Conservation (phyloP, 1,140 invertebrate genomes). For the Drosophila sturtevanti region DNA sequence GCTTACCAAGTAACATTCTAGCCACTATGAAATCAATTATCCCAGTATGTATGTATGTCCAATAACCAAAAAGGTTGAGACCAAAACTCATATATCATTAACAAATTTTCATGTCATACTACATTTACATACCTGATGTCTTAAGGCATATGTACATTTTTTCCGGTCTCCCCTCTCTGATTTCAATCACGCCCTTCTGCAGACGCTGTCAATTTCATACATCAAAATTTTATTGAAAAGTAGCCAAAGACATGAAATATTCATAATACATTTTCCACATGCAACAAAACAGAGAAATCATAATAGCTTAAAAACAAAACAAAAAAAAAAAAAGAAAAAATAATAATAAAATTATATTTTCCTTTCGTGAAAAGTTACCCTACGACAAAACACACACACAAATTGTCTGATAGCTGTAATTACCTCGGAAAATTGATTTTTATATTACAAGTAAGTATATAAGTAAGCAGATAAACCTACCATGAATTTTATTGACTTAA, state of each 20-base stretch:
- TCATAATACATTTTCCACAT: slow-evolving; percentile 73
- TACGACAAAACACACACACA: slow-evolving; percentile 27
- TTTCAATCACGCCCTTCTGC: background rate
- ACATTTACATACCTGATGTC: slow-evolving; percentile 59
- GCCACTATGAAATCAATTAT: slow-evolving; percentile 67
- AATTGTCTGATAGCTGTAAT: slow-evolving; percentile 50
- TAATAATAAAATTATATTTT: too few species aligned
- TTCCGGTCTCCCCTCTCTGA: slow-evolving; percentile 15
- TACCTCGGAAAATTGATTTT: slow-evolving; percentile 70
- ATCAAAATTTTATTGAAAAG: slow-evolving; percentile 37
- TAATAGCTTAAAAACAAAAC: slow-evolving; percentile 8
- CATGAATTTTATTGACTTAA: slow-evolving; percentile 36
- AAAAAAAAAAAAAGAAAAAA: too few species aligned
- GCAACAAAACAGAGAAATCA: slow-evolving; percentile 35
- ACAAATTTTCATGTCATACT: slow-evolving; percentile 74
- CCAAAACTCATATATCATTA: slow-evolving; percentile 74
- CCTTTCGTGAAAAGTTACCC: too few species aligned
- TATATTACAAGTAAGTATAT: slow-evolving; percentile 43
- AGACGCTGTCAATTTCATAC: slow-evolving; percentile 35
- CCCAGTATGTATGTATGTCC: too few species aligned
- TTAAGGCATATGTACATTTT: slow-evolving; percentile 8
- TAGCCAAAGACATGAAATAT: slow-evolving; percentile 69
- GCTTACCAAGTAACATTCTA: slow-evolving; percentile 50
- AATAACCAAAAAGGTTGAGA: slow-evolving; percentile 34
- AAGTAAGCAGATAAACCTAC: slow-evolving; percentile 2